Evolutionary conservation across 2,888 invertebrate genomes (phyloP).

Genomic region (Hirtodrosophila trivittata): DNA sequence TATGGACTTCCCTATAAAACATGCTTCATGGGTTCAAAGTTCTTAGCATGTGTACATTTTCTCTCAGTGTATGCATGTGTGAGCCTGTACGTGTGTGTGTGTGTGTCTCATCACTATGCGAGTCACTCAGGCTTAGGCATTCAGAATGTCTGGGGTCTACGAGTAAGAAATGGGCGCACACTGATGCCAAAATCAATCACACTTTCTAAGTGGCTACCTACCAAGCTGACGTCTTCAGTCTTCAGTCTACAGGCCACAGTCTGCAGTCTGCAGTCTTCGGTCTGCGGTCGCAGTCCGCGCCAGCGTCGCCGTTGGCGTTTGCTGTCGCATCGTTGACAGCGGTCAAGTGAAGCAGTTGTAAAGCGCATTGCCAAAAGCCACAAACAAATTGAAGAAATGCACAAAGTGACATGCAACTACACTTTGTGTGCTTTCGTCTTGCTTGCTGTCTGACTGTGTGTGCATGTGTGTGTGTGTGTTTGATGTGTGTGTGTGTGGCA

Average conservation of each 20-base stretch:
- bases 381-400: slow-evolving; percentile 49
- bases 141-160: slow-evolving; percentile 63
- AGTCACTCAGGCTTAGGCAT: slow-evolving; percentile 56
- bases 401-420: slow-evolving; percentile 49
- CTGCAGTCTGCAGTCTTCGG: slow-evolving; percentile 17
- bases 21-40: no score
- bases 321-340: slow-evolving; percentile 6
- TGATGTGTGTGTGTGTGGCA: slow-evolving; percentile 19
- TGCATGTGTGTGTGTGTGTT: not conserved
- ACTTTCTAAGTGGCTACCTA: slow-evolving; percentile 74
- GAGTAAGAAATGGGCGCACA: slow-evolving; percentile 72
- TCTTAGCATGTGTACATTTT: not conserved
- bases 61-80: not conserved
- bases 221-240: slow-evolving; percentile 21
- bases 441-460: not conserved
- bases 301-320: slow-evolving; percentile 10
- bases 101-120: slow-evolving; percentile 60
- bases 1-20: no score
- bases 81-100: slow-evolving; percentile 3
- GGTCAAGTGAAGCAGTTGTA: slow-evolving; percentile 3
- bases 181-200: slow-evolving; percentile 80
- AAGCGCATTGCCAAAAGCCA: slow-evolving; percentile 34
- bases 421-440: slow-evolving; percentile 16
- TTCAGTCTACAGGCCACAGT: slow-evolving; percentile 25
- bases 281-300: slow-evolving; percentile 2